Evolutionary conservation across 1,140 invertebrate genomes (phyloP), one percentile per base, ranked within the genome.

Genomic region (Chrysoperla carnea): DNA sequence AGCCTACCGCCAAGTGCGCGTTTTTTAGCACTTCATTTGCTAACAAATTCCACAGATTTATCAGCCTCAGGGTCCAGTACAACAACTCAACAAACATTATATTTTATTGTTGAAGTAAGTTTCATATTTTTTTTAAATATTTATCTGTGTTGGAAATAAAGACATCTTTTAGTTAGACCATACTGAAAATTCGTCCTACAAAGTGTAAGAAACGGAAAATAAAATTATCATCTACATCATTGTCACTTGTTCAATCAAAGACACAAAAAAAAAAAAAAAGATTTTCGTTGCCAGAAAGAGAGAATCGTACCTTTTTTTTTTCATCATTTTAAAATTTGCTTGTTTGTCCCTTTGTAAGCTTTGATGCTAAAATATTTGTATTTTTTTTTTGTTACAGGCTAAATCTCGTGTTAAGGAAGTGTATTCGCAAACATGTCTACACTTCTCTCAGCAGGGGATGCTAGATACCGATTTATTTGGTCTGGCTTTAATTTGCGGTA

Each of bases 341-440:
- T n/a, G n/a, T n/a, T n/a, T n/a, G n/a, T n/a, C n/a, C n/a, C n/a
- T n/a, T n/a, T n/a, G n/a, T n/a, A n/a, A n/a, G n/a, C n/a, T n/a
- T n/a, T n/a, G n/a, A n/a, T n/a, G n/a, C n/a, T n/a, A n/a, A n/a
- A n/a, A n/a, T n/a, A n/a, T n/a, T n/a, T n/a, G n/a, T n/a, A n/a
- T 6, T 33, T 15, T 29, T 28, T 17, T 44, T 29, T 51, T 46
- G 35, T 75, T 70, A 29, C 66, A 87, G 81, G 74, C 78, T 49
- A 88, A 87, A 68, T 78, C 79, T 47, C 75, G 79, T 66, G 81
- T 84, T 44, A 78, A 79, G 56, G 82, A 89, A 62, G 72, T 89
- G 39, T 84, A 85, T 55, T 71, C 75, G 50, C 79, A 86, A 61
- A 79, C 83, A 70, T 82, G 80, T 61, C 66, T 73, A 46, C 76